Evolutionary conservation across 2,113 vertebrate genomes (phyloP).

Genomic region (Myiozetetes cayanensis): DNA sequence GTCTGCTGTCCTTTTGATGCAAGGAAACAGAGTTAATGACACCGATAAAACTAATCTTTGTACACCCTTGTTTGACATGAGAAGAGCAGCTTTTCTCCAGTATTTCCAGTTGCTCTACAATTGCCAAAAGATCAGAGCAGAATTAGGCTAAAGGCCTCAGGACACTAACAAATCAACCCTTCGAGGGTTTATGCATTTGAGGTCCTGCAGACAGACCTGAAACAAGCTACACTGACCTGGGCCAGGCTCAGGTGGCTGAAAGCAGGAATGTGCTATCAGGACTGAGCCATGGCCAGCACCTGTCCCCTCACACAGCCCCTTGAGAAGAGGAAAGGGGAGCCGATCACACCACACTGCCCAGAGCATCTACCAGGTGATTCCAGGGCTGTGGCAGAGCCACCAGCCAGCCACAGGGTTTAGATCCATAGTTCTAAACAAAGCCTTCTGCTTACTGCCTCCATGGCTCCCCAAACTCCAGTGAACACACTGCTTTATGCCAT

Average conservation of each 20-base stretch:
- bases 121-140: not conserved
- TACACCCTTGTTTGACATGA: rapidly evolving
- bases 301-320: not conserved
- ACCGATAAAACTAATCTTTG: not conserved
- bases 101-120: not conserved
- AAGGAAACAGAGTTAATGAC: not conserved
- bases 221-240: not conserved
- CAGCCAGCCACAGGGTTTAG: not conserved
- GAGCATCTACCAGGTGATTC: not conserved
- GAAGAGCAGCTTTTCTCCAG: not conserved
- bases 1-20: not conserved
- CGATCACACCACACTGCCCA: not conserved
- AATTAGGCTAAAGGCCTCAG: not conserved
- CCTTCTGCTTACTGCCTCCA: not conserved
- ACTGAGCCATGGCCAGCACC: not conserved
- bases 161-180: not conserved
- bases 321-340: not conserved
- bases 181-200: not conserved
- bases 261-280: not conserved
- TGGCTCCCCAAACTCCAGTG: rapidly evolving
- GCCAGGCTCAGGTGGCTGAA: not conserved
- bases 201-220: not conserved
- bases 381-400: not conserved
- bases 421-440: not conserved
- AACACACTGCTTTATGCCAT: rapidly evolving